Conservation (phyloP, 2,113 vertebrate species). For the Rhinoptilus africanus region DNA sequence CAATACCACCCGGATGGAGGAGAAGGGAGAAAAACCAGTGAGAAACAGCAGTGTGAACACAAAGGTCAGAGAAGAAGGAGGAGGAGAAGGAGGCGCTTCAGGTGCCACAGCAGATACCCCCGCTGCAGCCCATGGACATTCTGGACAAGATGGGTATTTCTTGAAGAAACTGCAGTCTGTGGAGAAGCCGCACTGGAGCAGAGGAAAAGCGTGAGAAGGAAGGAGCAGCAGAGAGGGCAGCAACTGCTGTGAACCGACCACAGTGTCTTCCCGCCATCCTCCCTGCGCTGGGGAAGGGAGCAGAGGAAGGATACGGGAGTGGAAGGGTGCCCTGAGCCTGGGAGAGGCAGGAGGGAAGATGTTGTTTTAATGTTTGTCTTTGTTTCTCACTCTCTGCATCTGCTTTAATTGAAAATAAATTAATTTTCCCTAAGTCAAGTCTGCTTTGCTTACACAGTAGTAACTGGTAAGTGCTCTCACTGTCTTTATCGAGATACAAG, state of each 20-base stretch:
- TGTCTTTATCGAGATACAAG: not conserved
- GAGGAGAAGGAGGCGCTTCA: not conserved
- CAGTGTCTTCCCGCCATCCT: fast-evolving
- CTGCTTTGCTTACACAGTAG: not conserved
- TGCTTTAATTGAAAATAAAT: not conserved
- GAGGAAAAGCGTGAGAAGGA: not conserved
- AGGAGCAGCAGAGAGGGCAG: not conserved
- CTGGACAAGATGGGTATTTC: not conserved
- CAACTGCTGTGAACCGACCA: fast-evolving
- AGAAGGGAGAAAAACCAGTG: not conserved
- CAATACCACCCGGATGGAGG: not conserved
- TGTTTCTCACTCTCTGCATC: not conserved
- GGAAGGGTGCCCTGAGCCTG: not conserved
- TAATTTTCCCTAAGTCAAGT: not conserved
- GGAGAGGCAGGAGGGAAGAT: not conserved
- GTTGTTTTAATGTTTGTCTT: not conserved
- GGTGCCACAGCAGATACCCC: not conserved
- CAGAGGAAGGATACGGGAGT: not conserved
- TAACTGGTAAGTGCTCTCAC: not conserved
- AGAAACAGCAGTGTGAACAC: not conserved
- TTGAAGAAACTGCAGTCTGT: not conserved
- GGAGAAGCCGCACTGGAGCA: not conserved
- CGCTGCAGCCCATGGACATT: not conserved
- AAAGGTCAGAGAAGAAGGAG: not conserved
- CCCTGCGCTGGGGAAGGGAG: fast-evolving